Base-by-base conservation (phyloP, 2,113 vertebrate genomes). In the Nansenia antarctica region DNA sequence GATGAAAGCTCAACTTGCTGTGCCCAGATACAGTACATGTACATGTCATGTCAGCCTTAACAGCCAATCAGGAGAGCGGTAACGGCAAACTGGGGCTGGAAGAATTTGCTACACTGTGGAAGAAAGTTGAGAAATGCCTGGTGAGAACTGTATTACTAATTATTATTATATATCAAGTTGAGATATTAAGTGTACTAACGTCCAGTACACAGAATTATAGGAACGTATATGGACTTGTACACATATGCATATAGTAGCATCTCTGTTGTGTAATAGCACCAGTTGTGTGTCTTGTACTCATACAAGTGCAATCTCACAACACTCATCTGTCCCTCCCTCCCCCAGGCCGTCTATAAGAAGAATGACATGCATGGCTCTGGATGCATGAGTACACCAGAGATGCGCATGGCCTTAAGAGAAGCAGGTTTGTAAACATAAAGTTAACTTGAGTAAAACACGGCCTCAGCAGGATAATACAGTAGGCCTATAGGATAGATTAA, bases 41-140 rank as follows among this genome's bases (percentile, higher is more conserved):
- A n/a, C n/a, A n/a, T n/a, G n/a, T n/a, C 30, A 20, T 18, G 47
- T 9, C 39, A 54, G 62, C 78, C 24, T 91, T 87, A 80, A 92
- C 86, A 1, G 6, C 0, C 1, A 4, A 65, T n/a, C 82, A 93
- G 91, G 84, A 88, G 81, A 90, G 82, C 2, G 94, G 92, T 0
- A 95, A 91, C 0, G 92, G 93, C 18, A 94, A 93, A 63, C 77
- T 98, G 18, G 94, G 90, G 9, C 82, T 93, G 1, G 42, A 66
- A 18, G 95, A 98, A 86, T 94, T 96, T 57, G 94, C 93, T 73
- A 93, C 65, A 0, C 89, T 97, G 72, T 96, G 95, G 95, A 91
- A 96, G 92, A 98, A 98, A 87, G 91, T 97, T 35, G 88, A 84
- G 78, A 95, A 87, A 29, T 97, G 94, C 65, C 85, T 96, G 94